These are phyloP conservation scores for Phortica magna DNA, from an alignment of 2,888 invertebrate genomes.

Conservation along the genomic window DNA sequence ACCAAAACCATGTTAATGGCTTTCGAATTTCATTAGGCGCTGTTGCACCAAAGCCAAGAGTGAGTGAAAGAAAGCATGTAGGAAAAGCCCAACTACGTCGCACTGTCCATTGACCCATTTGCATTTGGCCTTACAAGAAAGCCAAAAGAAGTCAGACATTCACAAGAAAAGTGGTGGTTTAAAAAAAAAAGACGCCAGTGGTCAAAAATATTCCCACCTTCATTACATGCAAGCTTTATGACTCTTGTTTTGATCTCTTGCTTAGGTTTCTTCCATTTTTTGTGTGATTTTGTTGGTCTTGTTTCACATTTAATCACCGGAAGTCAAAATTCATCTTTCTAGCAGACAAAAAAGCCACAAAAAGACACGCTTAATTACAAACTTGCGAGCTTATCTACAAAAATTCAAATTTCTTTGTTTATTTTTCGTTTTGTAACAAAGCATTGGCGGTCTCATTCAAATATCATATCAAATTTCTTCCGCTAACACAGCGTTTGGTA, in stretches of 20 bases:
- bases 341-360: neutral
- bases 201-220: constrained; percentile 64
- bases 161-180: neutral
- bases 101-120: constrained; percentile 60
- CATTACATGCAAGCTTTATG: constrained; percentile 42
- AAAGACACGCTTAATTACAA: constrained; percentile 62
- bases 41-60: neutral
- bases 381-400: constrained; percentile 49
- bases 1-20: constrained; percentile 33
- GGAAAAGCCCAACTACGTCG: neutral
- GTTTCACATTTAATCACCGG: constrained; percentile 63
- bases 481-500: neutral
- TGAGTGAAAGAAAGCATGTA: neutral
- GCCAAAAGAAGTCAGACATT: neutral
- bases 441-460: neutral
- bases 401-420: constrained; percentile 48
- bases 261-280: constrained; percentile 2
- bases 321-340: constrained; percentile 43
- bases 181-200: neutral
- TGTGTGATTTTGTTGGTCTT: constrained; percentile 41
- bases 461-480: constrained; percentile 11
- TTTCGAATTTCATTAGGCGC: constrained; percentile 62
- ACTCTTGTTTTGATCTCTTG: constrained; percentile 28
- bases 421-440: constrained; percentile 37
- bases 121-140: constrained; percentile 48